Conservation (phyloP, 2,797 vertebrate species). For the Silurus aristotelis region DNA sequence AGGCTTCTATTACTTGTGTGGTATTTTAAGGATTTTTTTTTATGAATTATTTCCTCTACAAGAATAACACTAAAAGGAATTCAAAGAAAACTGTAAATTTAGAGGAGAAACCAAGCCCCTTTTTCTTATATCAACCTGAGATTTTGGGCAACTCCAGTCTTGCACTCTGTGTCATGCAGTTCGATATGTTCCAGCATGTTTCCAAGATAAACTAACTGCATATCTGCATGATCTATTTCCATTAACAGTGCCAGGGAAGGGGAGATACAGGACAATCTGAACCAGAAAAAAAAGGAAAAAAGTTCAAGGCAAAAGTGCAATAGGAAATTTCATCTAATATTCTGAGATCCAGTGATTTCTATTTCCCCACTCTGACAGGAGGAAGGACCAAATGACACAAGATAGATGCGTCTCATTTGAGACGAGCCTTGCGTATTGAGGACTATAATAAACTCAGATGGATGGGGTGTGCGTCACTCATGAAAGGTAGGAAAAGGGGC, state of each 20-base stretch:
- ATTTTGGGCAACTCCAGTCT: neutral
- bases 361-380: slow-evolving; percentile 52
- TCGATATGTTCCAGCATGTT: neutral
- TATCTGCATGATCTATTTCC: slow-evolving; percentile 26
- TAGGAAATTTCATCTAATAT: slow-evolving; percentile 50
- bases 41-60: neutral
- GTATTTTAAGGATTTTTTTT: no score
- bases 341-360: slow-evolving; percentile 46
- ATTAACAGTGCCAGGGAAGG: slow-evolving; percentile 26
- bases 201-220: neutral
- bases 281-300: neutral
- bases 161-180: neutral
- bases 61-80: neutral
- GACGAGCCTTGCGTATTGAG: slow-evolving; percentile 57
- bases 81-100: neutral
- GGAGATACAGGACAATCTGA: slow-evolving; percentile 32
- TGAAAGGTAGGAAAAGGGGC: slow-evolving; percentile 34
- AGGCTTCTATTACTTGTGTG: neutral
- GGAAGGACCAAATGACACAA: slow-evolving; percentile 53
- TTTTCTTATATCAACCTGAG: neutral
- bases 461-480: slow-evolving; percentile 49
- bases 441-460: slow-evolving; percentile 58
- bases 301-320: slow-evolving; percentile 43
- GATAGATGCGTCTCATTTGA: slow-evolving; percentile 61
- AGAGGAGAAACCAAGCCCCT: no score